These are phyloP conservation scores for Exephanes ischioxanthus DNA, from an alignment of 2,888 invertebrate genomes.

Conservation along the genomic window DNA sequence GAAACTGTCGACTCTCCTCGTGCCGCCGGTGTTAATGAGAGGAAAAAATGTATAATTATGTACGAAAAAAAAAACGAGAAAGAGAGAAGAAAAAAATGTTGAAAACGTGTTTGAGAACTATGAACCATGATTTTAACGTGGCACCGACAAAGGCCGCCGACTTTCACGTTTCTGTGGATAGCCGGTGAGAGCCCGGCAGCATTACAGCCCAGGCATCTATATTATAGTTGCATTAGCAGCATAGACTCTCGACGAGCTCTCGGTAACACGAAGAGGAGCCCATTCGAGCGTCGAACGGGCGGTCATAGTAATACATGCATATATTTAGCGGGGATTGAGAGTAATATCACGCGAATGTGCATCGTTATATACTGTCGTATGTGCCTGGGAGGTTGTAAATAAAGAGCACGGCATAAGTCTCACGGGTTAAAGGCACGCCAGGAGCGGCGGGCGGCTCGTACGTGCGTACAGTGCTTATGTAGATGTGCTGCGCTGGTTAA, in stretches of 20 bases:
- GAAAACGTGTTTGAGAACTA: slow-evolving; percentile 54
- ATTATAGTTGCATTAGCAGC: slow-evolving; percentile 71
- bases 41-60: slow-evolving; percentile 18
- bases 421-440: slow-evolving; percentile 53
- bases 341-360: slow-evolving; percentile 25
- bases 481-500: neutral
- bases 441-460: neutral
- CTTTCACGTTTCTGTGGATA: slow-evolving; percentile 23
- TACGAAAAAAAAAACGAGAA: neutral
- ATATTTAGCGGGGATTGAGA: slow-evolving; percentile 11
- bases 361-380: slow-evolving; percentile 4
- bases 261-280: slow-evolving; percentile 11
- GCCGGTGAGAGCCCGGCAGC: slow-evolving; percentile 9
- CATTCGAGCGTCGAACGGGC: slow-evolving; percentile 10
- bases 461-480: neutral
- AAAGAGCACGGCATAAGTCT: slow-evolving; percentile 53
- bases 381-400: slow-evolving; percentile 32
- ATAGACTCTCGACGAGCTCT: neutral
- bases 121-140: slow-evolving; percentile 74
- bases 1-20: slow-evolving; percentile 5
- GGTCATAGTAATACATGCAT: neutral
- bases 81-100: neutral
- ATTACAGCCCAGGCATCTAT: slow-evolving; percentile 66
- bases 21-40: slow-evolving; percentile 12
- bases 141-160: slow-evolving; percentile 72